Conservation (phyloP, 2,888 invertebrate species). For the Leptinotarsa haldemani region DNA sequence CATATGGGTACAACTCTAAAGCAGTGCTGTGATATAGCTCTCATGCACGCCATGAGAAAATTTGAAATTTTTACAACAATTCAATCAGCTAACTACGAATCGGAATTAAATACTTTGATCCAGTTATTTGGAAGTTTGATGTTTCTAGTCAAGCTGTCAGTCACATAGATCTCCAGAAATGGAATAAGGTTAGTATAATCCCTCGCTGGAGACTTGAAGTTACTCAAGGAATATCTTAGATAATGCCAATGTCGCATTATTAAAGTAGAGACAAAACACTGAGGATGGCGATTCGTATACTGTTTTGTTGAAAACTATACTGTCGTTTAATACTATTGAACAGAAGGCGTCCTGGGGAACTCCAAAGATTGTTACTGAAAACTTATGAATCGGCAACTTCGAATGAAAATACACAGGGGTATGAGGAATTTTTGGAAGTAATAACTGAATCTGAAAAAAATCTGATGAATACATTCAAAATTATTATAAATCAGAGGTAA, state of each 20-base stretch:
- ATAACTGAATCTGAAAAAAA: slow-evolving; percentile 22
- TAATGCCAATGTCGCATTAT: slow-evolving; percentile 22
- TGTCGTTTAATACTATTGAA: slow-evolving; percentile 42
- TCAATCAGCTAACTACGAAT: slow-evolving; percentile 40
- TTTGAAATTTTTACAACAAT: slow-evolving; percentile 30
- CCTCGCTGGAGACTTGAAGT: no score
- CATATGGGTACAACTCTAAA: no score
- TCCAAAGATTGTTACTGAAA: slow-evolving; percentile 41
- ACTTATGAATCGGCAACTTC: slow-evolving; percentile 21
- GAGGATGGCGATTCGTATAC: slow-evolving; percentile 23
- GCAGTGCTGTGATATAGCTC: no score
- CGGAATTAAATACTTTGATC: slow-evolving; percentile 46
- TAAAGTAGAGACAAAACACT: slow-evolving; percentile 1
- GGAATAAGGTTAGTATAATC: slow-evolving; percentile 27
- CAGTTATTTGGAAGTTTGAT: slow-evolving; percentile 47
- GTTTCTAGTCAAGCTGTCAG: slow-evolving; percentile 33
- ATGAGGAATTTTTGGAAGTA: no score
- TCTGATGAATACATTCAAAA: slow-evolving; percentile 40
- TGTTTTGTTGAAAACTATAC: slow-evolving; percentile 40
- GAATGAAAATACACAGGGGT: slow-evolving; percentile 19
- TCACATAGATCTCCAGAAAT: slow-evolving; percentile 23
- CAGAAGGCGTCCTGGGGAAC: slow-evolving; percentile 47
- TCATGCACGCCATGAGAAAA: slow-evolving; percentile 43
- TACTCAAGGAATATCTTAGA: slow-evolving; percentile 37
- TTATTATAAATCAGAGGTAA: slow-evolving; percentile 37